These are phyloP conservation scores for Suncus etruscus DNA, from an alignment of 2,113 vertebrate genomes.

Conservation along the genomic window DNA sequence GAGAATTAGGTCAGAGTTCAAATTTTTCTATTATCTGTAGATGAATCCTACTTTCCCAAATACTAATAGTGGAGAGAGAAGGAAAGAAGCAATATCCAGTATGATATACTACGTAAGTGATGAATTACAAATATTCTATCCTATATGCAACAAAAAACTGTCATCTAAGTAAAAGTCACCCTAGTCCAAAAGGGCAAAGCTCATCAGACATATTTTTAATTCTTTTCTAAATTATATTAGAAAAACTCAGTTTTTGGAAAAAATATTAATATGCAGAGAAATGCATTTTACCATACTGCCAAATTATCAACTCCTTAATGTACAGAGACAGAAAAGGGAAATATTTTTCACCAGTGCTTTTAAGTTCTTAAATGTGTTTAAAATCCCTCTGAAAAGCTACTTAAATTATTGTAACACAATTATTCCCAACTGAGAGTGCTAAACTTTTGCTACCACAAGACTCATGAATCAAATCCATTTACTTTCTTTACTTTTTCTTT, in stretches of 20 bases:
- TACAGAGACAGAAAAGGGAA: background rate
- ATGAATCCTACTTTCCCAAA: constrained; percentile 22
- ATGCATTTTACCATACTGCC: background rate
- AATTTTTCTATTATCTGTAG: background rate
- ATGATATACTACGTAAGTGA: background rate
- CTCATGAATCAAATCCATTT: background rate
- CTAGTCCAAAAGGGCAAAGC: background rate
- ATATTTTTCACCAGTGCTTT: background rate
- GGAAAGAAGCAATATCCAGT: background rate
- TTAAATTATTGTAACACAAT: constrained; percentile 26
- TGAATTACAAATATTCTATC: background rate
- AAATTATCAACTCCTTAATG: background rate
- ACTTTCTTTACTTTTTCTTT: background rate
- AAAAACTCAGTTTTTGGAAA: no score
- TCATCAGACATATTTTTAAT: background rate
- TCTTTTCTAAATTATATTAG: background rate
- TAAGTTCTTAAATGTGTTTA: constrained; percentile 30
- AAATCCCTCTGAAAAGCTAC: background rate
- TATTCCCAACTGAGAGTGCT: background rate
- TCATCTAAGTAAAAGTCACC: background rate
- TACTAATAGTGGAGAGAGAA: background rate
- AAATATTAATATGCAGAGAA: background rate
- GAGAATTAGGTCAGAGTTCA: constrained; percentile 27
- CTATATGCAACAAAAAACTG: background rate
- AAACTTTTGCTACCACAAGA: background rate